Percentiles rank a stretch among this genome's conserved stretches.
Evolutionary conservation across 2,797 vertebrate genomes (phyloP).

Genomic region (Chaenodraco wilsoni): DNA sequence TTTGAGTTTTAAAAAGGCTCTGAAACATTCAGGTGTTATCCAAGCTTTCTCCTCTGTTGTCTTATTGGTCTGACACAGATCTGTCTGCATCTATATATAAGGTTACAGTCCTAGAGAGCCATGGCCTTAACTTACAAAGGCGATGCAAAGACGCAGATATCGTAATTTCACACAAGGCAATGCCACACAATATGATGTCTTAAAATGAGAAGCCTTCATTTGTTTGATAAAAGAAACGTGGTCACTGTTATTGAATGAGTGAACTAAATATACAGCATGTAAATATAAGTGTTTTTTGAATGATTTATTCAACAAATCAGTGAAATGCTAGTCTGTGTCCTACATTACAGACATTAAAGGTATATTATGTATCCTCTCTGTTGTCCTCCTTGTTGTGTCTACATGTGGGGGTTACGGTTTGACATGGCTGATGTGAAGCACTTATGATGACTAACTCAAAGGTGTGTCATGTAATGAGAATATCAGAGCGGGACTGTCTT

Average conservation of each 20-base stretch:
- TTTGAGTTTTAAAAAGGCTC: no score
- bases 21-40: no score
- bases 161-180: no score
- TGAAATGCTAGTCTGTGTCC: neutral
- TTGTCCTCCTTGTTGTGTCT: conserved; percentile 1
- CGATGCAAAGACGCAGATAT: no score
- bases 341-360: neutral
- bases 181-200: neutral
- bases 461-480: conserved; percentile 38
- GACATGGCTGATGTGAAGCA: conserved; percentile 11
- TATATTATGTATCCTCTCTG: neutral
- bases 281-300: neutral
- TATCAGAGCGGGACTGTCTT: conserved; percentile 55
- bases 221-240: neutral
- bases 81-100: no score
- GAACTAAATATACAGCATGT: neutral
- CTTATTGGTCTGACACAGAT: no score
- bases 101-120: no score
- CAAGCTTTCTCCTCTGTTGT: no score
- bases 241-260: neutral
- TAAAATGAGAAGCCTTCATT: neutral
- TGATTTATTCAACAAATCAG: neutral
- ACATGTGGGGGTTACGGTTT: neutral
- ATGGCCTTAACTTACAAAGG: no score
- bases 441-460: conserved; percentile 26